phyloP scores from a whole-genome alignment of 1,140 invertebrate species.

The Diorhabda carinulata region DNA sequence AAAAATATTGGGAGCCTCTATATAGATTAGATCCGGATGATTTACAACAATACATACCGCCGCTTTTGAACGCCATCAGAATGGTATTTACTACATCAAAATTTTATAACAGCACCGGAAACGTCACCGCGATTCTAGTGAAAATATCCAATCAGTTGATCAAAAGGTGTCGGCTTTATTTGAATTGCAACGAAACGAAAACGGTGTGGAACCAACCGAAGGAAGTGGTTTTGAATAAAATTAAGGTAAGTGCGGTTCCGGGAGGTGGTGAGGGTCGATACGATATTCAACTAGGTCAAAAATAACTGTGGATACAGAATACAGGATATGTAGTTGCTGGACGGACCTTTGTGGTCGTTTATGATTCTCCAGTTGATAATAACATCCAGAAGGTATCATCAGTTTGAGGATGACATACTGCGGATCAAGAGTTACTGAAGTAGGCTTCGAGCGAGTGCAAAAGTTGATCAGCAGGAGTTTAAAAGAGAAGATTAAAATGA shows the following conservation, averaged over 20 bases:
- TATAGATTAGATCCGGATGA: conserved; percentile 70
- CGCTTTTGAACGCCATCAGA: conserved; percentile 67
- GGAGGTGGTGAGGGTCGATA: too few relatives aligned
- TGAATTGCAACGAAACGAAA: conserved; percentile 61
- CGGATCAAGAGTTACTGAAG: too few relatives aligned
- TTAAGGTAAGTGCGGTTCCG: conserved; percentile 55
- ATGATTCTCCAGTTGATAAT: too few relatives aligned
- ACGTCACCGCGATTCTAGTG: conserved; percentile 71
- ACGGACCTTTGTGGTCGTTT: too few relatives aligned
- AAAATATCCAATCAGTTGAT: conserved; percentile 80
- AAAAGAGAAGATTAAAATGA: too few relatives aligned
- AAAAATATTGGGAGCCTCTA: conserved; percentile 80
- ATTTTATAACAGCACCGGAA: conserved; percentile 78
- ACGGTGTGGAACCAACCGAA: conserved; percentile 70
- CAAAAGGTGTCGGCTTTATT: conserved; percentile 63
- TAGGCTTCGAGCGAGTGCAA: too few relatives aligned
- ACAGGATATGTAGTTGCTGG: too few relatives aligned
- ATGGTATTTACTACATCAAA: conserved; percentile 83
- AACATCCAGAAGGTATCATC: too few relatives aligned
- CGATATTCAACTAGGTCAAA: too few relatives aligned
- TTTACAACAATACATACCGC: conserved; percentile 65
- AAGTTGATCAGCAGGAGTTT: too few relatives aligned
- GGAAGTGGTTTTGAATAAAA: conserved; percentile 62
- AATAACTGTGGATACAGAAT: too few relatives aligned
- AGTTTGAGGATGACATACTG: too few relatives aligned